Evolutionary conservation across 2,113 vertebrate species (phyloP), one percentile per base, ranked within the genome.

Genomic region (Onychorhynchus coronatus): DNA sequence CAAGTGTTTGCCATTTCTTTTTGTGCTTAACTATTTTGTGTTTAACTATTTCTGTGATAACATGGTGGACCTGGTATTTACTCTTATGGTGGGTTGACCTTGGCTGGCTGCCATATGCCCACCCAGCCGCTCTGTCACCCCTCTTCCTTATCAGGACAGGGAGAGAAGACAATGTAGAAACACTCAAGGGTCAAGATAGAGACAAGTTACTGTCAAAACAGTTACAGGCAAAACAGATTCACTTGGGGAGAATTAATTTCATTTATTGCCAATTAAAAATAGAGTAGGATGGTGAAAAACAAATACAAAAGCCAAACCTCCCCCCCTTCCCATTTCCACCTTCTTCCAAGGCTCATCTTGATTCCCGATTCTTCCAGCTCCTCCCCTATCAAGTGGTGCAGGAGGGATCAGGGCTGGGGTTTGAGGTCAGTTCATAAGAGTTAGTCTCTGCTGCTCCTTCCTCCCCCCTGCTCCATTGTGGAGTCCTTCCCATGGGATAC

Each of bases 381-480:
- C 18, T 73, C 5, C 8, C 12, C 15, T 46, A 31, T 47, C 27
- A 42, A 80, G 35, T 74, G 42, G 8, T 21, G 44, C 7, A 56
- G 19, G 5, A 23, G 6, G 6, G 3, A 15, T 39, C 8, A 2
- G 14, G 12, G 33, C 5, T 80, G 18, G 23, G 11, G 9, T 2
- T 35, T 93, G 53, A 42, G 14, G 14, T 83, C 17, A 47, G 6
- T 80, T 84, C 1, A 0, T 55, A 83, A 62, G 20, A 79, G 8
- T 88, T 74, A 2, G 1, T 76, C 16, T 52, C 28, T 75, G 31
- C 44, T 88, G 21, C 10, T 91, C 7, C 20, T 83, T 72, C 31
- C 9, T 86, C 30, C 79, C 31, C 31, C 14, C 19, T 70, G 8
- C 14, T 80, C 7, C 44, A 61, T 2, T 33, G 14, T 56, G n/a